A percentile compares a stretch with the other conserved stretches of the same genome.
phyloP scores from a whole-genome alignment of 2,797 vertebrate genomes.

The Emys orbicularis region DNA sequence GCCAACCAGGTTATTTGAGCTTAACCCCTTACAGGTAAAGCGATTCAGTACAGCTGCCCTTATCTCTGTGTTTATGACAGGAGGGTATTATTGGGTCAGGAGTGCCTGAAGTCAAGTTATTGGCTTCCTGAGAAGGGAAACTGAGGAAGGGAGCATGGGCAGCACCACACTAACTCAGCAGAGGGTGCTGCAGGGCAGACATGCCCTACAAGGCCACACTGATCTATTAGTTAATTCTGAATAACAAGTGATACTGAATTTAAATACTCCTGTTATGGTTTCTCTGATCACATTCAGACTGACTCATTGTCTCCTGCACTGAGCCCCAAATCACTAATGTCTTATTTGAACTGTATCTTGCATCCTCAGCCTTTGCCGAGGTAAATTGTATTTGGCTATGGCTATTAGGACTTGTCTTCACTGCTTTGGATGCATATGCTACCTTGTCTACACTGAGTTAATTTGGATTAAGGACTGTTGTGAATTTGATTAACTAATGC shows the following conservation, averaged over 20 bases:
- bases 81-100: not conserved
- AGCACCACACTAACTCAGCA: not conserved
- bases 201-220: not conserved
- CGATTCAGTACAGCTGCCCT: too few relatives aligned
- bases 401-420: not conserved
- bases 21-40: too few relatives aligned
- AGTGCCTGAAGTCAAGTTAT: not conserved
- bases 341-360: not conserved
- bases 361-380: not conserved
- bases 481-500: not conserved
- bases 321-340: not conserved
- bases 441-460: not conserved
- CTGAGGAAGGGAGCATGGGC: not conserved
- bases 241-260: not conserved
- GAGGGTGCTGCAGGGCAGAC: not conserved
- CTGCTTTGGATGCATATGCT: not conserved
- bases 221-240: not conserved
- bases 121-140: not conserved
- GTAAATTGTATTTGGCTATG: not conserved
- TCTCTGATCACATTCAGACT: not conserved
- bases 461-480: too few relatives aligned
- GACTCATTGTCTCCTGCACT: not conserved
- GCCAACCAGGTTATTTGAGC: too few relatives aligned
- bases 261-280: not conserved
- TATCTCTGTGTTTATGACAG: too few relatives aligned